Conservation (phyloP, 2,888 invertebrate species). For the Thalpophila matura region DNA sequence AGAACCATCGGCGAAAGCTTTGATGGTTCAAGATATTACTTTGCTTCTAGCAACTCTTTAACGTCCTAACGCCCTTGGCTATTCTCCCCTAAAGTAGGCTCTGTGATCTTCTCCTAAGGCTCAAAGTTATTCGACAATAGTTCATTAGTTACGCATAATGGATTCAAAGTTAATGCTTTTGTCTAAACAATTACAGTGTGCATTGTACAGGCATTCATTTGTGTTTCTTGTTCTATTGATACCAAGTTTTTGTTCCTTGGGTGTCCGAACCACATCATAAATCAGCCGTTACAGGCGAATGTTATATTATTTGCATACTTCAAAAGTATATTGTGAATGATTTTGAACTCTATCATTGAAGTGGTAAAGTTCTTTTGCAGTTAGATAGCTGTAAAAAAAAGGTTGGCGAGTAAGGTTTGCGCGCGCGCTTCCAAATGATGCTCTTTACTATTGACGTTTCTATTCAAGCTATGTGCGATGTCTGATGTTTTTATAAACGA, state of each 20-base stretch:
- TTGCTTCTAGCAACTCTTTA: slow-evolving; percentile 38
- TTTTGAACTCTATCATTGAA: slow-evolving; percentile 64
- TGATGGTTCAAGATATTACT: slow-evolving; percentile 83
- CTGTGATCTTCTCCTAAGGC: slow-evolving; percentile 41
- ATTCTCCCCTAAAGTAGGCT: slow-evolving; percentile 16
- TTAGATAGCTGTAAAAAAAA: slow-evolving; percentile 37
- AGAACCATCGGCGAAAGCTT: slow-evolving; percentile 86
- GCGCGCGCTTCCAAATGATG: slow-evolving; percentile 80
- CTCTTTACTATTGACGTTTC: slow-evolving; percentile 83
- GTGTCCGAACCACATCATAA: slow-evolving; percentile 89
- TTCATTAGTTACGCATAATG: slow-evolving; percentile 59
- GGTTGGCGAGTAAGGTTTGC: slow-evolving; percentile 63
- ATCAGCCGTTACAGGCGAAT: slow-evolving; percentile 81
- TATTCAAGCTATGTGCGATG: slow-evolving; percentile 77
- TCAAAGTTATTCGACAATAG: slow-evolving; percentile 46
- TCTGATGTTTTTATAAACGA: slow-evolving; percentile 85
- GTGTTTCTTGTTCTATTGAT: slow-evolving; percentile 88
- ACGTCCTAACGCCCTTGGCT: slow-evolving; percentile 48
- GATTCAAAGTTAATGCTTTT: slow-evolving; percentile 72
- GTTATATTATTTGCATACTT: slow-evolving; percentile 66
- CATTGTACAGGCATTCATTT: slow-evolving; percentile 88
- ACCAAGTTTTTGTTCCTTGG: slow-evolving; percentile 85
- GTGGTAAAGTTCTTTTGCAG: slow-evolving; percentile 34
- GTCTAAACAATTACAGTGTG: slow-evolving; percentile 89
- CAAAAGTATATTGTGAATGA: slow-evolving; percentile 40